These are phyloP conservation scores for Hesperia comma DNA, from an alignment of 2,888 invertebrate species.

Conservation along the genomic window DNA sequence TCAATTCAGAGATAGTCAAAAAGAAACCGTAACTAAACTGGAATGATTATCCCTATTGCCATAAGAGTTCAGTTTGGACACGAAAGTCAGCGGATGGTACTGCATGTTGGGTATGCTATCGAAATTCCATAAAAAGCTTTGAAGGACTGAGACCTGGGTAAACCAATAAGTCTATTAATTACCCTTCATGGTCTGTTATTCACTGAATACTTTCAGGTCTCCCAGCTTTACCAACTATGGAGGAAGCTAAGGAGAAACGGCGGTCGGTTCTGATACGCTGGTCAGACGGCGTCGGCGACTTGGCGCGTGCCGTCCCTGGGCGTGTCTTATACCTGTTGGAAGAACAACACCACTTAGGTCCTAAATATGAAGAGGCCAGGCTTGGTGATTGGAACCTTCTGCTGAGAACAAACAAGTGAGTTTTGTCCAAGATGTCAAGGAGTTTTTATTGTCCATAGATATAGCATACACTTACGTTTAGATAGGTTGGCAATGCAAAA, in stretches of 20 bases:
- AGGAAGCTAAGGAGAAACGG: slow-evolving; percentile 83
- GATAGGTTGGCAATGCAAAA: no score
- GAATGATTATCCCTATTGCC: no score
- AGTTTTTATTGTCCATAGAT: no score
- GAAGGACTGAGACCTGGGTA: no score
- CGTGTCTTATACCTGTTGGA: slow-evolving; percentile 85
- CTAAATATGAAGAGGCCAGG: slow-evolving; percentile 85
- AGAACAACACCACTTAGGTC: slow-evolving; percentile 88
- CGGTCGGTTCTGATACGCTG: slow-evolving; percentile 77
- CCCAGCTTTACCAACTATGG: slow-evolving; percentile 85
- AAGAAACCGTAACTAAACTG: no score
- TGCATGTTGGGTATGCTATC: no score
- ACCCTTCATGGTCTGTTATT: background rate
- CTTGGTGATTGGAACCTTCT: slow-evolving; percentile 87
- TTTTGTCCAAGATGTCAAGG: background rate
- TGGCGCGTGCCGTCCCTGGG: slow-evolving; percentile 71
- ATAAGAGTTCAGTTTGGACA: no score
- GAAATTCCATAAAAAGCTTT: no score
- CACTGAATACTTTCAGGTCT: slow-evolving; percentile 66
- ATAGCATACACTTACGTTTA: no score
- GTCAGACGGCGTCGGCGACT: slow-evolving; percentile 74
- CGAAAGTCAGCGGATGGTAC: no score
- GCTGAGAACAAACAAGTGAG: slow-evolving; percentile 78
- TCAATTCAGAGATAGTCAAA: no score
- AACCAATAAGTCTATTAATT: no score